Evolutionary conservation across 2,113 vertebrate genomes (phyloP).

Genomic region (Rattus rattus): DNA sequence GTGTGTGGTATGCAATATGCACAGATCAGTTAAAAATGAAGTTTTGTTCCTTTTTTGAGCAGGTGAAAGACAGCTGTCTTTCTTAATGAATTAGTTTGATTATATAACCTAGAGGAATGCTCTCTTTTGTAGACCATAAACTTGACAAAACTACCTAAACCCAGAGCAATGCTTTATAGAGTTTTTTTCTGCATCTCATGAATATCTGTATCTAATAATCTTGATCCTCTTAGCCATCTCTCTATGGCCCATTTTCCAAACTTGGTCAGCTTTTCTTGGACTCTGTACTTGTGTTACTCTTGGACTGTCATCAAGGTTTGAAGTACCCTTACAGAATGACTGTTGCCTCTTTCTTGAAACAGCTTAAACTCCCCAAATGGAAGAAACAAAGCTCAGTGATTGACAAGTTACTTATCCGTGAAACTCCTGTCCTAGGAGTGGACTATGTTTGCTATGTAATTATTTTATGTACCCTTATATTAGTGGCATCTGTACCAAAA

Average conservation of each 20-base stretch:
- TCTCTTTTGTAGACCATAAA: not conserved
- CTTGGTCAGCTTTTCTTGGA: not conserved
- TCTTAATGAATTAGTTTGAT: no score
- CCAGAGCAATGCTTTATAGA: not conserved
- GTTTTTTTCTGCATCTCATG: not conserved
- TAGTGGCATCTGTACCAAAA: not conserved
- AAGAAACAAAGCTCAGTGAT: not conserved
- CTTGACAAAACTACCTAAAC: not conserved
- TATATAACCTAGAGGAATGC: no score
- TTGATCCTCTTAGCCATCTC: not conserved
- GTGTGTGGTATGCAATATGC: no score
- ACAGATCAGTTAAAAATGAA: no score
- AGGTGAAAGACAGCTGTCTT: no score
- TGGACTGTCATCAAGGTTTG: slow-evolving; percentile 6
- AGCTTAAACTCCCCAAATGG: not conserved
- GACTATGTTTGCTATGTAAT: not conserved
- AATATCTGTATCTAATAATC: not conserved
- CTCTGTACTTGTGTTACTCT: not conserved
- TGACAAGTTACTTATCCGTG: not conserved
- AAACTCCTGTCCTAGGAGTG: not conserved
- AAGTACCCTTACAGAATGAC: not conserved
- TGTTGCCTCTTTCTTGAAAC: not conserved
- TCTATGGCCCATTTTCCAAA: not conserved
- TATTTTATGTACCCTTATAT: not conserved
- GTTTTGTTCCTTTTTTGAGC: no score